phyloP scores from a whole-genome alignment of 2,888 invertebrate species.

The Phortica magna region DNA sequence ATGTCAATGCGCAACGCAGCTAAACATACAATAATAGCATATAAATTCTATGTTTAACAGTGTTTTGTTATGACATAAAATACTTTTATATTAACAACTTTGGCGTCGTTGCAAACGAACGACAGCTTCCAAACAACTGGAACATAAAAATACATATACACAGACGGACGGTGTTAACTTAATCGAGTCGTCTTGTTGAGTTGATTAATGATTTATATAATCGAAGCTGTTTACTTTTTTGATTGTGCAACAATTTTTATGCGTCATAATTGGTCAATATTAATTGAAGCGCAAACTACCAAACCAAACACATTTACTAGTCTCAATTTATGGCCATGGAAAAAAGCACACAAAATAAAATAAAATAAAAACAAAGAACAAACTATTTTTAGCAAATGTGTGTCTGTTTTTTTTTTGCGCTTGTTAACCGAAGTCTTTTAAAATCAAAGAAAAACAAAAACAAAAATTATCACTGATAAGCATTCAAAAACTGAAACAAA shows the following conservation, averaged over 20 bases:
- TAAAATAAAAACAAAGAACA: neutral
- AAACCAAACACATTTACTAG: neutral
- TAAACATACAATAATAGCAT: no score
- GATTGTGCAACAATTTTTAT: neutral
- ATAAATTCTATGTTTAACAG: no score
- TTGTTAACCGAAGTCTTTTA: neutral
- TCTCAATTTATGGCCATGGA: neutral
- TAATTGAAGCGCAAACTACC: neutral
- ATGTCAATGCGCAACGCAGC: no score
- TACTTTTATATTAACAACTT: neutral
- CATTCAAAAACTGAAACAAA: neutral
- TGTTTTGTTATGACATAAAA: neutral
- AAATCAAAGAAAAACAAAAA: neutral
- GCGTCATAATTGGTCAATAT: neutral
- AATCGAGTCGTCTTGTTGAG: no score
- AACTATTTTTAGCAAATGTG: neutral
- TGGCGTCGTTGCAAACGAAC: no score
- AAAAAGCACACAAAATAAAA: neutral
- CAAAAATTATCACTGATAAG: neutral
- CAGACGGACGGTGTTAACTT: no score
- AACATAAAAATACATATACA: no score
- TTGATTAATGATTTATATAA: no score
- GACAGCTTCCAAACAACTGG: no score
- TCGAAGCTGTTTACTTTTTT: no score
- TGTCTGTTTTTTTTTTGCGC: neutral